Evolutionary conservation across 2,797 vertebrate genomes (phyloP).

Genomic region (Gymnoscopelus microlampas): DNA sequence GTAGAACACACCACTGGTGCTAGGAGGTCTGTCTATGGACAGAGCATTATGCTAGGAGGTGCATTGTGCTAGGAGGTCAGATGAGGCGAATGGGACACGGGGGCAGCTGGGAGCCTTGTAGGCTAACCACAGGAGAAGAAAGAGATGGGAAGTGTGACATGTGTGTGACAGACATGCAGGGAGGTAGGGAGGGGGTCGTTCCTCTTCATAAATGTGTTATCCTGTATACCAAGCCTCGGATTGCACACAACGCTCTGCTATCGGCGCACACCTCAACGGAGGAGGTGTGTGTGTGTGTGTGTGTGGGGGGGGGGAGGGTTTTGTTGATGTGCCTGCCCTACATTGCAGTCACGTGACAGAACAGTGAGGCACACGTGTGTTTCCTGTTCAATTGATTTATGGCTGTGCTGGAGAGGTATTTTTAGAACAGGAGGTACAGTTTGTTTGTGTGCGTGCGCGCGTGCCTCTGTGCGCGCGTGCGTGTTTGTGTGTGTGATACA

Average conservation of each 20-base stretch:
- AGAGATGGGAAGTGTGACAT: conserved; percentile 44
- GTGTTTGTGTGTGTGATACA: neutral
- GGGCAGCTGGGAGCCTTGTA: too few relatives aligned
- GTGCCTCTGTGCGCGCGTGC: conserved; percentile 4
- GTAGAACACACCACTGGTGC: too few relatives aligned
- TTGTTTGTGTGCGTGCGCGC: conserved; percentile 34
- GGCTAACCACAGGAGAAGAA: conserved; percentile 32
- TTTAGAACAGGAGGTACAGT: neutral
- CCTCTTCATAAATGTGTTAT: conserved; percentile 32
- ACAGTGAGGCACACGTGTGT: neutral
- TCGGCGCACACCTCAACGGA: conserved; percentile 32
- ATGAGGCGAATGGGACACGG: too few relatives aligned
- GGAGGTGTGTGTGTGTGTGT: conserved; percentile 10
- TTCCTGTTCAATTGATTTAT: neutral
- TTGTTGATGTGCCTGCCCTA: neutral
- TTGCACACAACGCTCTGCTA: conserved; percentile 16
- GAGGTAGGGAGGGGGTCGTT: conserved; percentile 36
- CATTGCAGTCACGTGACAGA: neutral
- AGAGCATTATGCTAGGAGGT: too few relatives aligned
- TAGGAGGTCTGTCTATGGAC: too few relatives aligned
- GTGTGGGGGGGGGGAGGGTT: neutral
- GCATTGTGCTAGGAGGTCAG: too few relatives aligned
- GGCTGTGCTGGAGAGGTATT: neutral
- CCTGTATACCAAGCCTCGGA: neutral
- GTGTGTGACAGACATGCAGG: conserved; percentile 53